phyloP scores from a whole-genome alignment of 1,140 invertebrate species.

The Leptopilina boulardi region DNA sequence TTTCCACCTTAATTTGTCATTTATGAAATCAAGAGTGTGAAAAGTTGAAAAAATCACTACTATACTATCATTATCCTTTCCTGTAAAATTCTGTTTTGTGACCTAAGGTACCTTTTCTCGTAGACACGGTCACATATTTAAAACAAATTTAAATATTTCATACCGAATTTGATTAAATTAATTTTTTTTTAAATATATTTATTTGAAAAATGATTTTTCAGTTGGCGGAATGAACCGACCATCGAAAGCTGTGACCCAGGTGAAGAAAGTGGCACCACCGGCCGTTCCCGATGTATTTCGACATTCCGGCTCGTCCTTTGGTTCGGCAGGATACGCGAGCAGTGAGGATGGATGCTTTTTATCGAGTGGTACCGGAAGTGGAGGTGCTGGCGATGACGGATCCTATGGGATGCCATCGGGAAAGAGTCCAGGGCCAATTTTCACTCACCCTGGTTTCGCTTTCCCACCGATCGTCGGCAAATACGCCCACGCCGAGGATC shows the following conservation, averaged over 20 bases:
- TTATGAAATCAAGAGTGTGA: background rate
- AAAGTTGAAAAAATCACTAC: no score
- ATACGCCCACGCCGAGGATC: slow-evolving; percentile 78
- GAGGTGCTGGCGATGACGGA: slow-evolving; percentile 63
- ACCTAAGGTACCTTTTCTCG: no score
- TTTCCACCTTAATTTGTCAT: no score
- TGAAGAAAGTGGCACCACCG: slow-evolving; percentile 89
- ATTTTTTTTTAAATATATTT: background rate
- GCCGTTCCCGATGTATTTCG: slow-evolving; percentile 87
- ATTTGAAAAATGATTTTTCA: slow-evolving; percentile 69
- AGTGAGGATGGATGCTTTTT: slow-evolving; percentile 81
- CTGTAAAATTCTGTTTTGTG: no score
- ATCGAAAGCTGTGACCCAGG: slow-evolving; percentile 84
- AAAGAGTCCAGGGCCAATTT: slow-evolving; percentile 77
- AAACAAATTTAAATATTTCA: no score
- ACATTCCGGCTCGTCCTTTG: slow-evolving; percentile 85
- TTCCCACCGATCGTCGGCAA: slow-evolving; percentile 75
- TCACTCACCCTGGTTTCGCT: slow-evolving; percentile 77
- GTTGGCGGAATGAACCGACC: slow-evolving; percentile 89
- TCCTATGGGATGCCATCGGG: slow-evolving; percentile 75
- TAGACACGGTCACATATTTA: no score
- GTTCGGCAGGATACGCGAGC: slow-evolving; percentile 85
- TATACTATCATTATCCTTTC: no score
- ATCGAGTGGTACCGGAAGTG: slow-evolving; percentile 55
- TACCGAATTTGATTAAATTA: no score